These are phyloP conservation scores for Lutraria rhynchaena DNA, from an alignment of 1,140 invertebrate species.

Conservation along the genomic window DNA sequence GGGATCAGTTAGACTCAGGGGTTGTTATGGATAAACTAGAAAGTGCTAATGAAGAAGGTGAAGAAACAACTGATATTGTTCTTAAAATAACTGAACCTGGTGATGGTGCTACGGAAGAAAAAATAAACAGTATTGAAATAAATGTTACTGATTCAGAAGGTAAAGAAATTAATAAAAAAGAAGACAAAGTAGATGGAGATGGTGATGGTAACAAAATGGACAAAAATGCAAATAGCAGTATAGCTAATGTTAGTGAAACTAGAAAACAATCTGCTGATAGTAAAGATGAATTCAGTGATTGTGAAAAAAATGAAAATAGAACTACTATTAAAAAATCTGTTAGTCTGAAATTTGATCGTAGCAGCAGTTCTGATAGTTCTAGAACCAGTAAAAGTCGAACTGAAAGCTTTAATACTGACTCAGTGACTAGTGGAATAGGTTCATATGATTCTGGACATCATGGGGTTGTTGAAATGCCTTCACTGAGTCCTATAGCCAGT, in stretches of 20 bases:
- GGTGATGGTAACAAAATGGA: not conserved
- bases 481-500: slow-evolving; percentile 73
- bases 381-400: slow-evolving; percentile 80
- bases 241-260: not conserved
- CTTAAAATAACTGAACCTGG: slow-evolving; percentile 17
- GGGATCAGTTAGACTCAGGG: not conserved
- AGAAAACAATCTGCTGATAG: not conserved
- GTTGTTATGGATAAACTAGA: not conserved
- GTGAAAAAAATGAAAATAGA: too few relatives aligned
- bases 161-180: not conserved
- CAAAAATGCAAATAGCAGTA: not conserved
- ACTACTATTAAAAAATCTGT: not conserved
- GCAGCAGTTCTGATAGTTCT: slow-evolving; percentile 78
- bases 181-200: not conserved
- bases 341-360: slow-evolving; percentile 57
- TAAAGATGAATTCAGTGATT: not conserved
- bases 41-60: not conserved
- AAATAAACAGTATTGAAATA: slow-evolving; percentile 5
- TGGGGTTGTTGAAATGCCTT: slow-evolving; percentile 61
- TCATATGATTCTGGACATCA: slow-evolving; percentile 88
- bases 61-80: not conserved
- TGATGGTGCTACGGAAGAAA: not conserved
- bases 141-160: slow-evolving; percentile 42
- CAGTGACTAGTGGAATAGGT: slow-evolving; percentile 88
- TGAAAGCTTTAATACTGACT: slow-evolving; percentile 86